phyloP scores from a whole-genome alignment of 2,113 vertebrate genomes.

The Platysternon megacephalum region DNA sequence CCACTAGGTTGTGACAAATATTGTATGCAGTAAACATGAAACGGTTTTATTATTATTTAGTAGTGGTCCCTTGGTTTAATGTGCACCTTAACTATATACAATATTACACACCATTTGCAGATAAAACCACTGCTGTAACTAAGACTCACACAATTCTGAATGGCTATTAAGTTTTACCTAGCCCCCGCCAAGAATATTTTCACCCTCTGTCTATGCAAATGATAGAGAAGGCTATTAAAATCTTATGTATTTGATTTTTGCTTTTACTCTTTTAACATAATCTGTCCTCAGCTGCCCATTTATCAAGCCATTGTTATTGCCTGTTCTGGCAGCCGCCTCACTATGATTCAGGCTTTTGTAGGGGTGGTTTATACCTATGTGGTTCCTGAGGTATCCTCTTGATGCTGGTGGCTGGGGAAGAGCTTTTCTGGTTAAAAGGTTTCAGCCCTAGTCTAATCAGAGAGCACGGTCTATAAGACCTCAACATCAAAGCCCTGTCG shows the following conservation, averaged over 20 bases:
- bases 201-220: no score
- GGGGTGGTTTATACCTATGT: background rate
- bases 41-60: background rate
- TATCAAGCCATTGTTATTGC: no score
- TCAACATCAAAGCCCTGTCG: background rate
- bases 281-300: no score
- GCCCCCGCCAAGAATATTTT: no score
- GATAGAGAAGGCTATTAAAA: no score
- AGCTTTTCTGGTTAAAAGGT: background rate
- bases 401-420: background rate
- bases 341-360: background rate
- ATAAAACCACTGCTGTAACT: background rate
- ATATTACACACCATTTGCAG: background rate
- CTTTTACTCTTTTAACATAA: no score
- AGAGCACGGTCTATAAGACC: background rate
- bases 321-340: no score
- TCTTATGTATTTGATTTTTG: no score
- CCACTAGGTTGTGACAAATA: background rate
- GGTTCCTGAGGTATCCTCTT: background rate
- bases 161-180: background rate
- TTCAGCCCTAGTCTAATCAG: background rate
- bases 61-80: background rate
- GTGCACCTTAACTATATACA: background rate
- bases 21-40: background rate
- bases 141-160: background rate